phyloP scores from a whole-genome alignment of 2,113 vertebrate species.

The Pampusana beccarii region DNA sequence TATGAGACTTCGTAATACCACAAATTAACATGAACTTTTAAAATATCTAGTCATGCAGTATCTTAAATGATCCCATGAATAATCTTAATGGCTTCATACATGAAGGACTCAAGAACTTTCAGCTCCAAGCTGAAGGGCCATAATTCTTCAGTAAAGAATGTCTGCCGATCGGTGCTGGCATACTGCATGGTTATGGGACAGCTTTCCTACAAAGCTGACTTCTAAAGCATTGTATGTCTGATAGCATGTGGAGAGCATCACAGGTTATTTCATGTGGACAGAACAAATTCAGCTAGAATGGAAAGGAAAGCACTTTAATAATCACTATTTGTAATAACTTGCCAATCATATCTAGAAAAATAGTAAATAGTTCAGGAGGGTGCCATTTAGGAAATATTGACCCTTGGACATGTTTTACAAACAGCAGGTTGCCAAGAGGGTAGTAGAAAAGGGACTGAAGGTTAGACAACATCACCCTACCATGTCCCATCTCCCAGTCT shows the following conservation, averaged over 20 bases:
- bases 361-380: not conserved
- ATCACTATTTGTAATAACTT: not conserved
- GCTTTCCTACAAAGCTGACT: not conserved
- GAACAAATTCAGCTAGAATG: not conserved
- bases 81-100: not conserved
- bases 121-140: fast-evolving
- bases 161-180: fast-evolving
- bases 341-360: not conserved
- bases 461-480: fast-evolving
- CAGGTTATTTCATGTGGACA: not conserved
- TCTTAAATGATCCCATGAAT: not conserved
- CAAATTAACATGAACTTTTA: not conserved
- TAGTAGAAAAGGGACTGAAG: not conserved
- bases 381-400: not conserved
- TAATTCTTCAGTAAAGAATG: not conserved
- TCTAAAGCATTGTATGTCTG: not conserved
- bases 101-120: not conserved
- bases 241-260: not conserved
- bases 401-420: not conserved
- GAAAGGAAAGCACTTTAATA: not conserved
- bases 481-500: not conserved
- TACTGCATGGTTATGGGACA: not conserved
- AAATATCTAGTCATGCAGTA: not conserved
- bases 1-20: not conserved
- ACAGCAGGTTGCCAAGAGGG: not conserved